Evolutionary conservation across 2,113 vertebrate genomes (phyloP).

Genomic region (Raja brachyura): DNA sequence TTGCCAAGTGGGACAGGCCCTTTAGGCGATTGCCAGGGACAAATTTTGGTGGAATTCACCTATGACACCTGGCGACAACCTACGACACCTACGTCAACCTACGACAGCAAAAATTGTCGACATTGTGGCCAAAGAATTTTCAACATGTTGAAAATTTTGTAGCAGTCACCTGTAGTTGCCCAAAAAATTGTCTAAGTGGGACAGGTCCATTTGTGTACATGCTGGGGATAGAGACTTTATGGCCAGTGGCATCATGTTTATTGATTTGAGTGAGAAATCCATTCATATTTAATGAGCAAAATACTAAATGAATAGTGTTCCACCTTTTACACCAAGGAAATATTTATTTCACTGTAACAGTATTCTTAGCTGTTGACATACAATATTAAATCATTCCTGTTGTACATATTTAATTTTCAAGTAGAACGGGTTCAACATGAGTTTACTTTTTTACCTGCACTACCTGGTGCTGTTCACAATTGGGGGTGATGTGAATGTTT

Average conservation of each 20-base stretch:
- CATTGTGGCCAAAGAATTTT: too few relatives aligned
- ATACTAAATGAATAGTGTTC: background rate
- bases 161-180: too few relatives aligned
- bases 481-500: background rate
- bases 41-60: too few relatives aligned
- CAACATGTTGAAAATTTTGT: too few relatives aligned
- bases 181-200: too few relatives aligned
- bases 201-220: background rate
- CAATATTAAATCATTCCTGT: background rate
- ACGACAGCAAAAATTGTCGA: too few relatives aligned
- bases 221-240: background rate
- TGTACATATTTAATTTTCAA: background rate
- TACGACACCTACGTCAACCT: too few relatives aligned
- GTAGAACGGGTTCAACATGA: background rate
- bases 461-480: background rate
- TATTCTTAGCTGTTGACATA: background rate
- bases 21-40: too few relatives aligned
- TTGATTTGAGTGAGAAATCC: background rate
- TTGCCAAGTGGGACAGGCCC: too few relatives aligned
- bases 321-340: background rate
- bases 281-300: background rate
- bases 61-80: too few relatives aligned
- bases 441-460: background rate
- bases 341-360: background rate
- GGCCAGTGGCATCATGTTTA: background rate